Conservation (phyloP, 2,888 invertebrate genomes). For the Julus scanicus region DNA sequence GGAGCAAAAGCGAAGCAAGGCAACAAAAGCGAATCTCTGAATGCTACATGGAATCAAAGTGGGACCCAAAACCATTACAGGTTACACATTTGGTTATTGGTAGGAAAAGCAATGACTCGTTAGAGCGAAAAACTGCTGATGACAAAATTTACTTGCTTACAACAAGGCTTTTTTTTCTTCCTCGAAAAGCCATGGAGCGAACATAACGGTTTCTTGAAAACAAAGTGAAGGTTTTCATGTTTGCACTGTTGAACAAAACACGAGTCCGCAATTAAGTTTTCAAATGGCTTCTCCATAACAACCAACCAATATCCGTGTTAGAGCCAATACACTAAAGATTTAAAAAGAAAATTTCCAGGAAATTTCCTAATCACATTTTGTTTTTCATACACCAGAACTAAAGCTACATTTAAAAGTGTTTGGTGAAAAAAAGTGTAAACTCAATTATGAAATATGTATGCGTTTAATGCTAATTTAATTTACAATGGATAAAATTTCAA, state of each 20-base stretch:
- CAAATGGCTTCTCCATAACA: neutral
- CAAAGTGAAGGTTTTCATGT: neutral
- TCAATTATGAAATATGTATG: too few relatives aligned
- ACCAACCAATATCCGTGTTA: neutral
- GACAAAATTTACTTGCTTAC: slow-evolving; percentile 47
- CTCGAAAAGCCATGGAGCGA: neutral
- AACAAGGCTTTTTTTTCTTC: slow-evolving; percentile 1
- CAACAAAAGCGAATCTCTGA: slow-evolving; percentile 30
- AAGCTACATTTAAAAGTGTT: too few relatives aligned
- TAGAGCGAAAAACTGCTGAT: slow-evolving; percentile 45
- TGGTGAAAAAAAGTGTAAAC: too few relatives aligned
- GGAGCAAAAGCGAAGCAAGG: neutral
- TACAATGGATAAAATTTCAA: too few relatives aligned
- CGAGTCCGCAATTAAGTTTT: neutral
- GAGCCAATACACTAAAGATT: neutral
- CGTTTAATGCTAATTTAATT: too few relatives aligned
- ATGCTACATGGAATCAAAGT: slow-evolving; percentile 16
- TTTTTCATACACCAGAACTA: too few relatives aligned
- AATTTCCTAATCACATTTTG: too few relatives aligned
- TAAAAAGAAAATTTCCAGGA: neutral
- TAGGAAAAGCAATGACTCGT: slow-evolving; percentile 25
- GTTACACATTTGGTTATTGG: slow-evolving; percentile 47
- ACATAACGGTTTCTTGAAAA: neutral
- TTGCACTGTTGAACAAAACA: neutral
- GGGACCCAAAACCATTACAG: slow-evolving; percentile 35